phyloP scores from a whole-genome alignment of 2,888 invertebrate species.

The Sympetrum striolatum region DNA sequence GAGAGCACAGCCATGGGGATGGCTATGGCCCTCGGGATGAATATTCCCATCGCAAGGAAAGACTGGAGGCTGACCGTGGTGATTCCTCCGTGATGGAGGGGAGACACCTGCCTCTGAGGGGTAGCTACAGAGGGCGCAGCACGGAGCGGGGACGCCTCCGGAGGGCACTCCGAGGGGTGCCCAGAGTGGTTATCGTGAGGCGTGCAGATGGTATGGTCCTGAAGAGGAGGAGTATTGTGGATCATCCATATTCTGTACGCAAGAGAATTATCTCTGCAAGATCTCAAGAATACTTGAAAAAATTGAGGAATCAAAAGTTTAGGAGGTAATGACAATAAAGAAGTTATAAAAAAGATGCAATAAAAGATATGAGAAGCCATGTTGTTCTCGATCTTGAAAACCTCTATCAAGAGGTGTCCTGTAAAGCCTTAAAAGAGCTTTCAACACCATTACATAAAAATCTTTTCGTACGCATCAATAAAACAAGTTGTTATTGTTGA shows the following conservation, averaged over 20 bases:
- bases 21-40: slow-evolving; percentile 49
- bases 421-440: slow-evolving; percentile 26
- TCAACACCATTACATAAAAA: slow-evolving; percentile 5
- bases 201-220: slow-evolving; percentile 48
- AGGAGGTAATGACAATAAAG: slow-evolving; percentile 56
- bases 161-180: slow-evolving; percentile 46
- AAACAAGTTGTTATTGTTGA: background rate
- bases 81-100: slow-evolving; percentile 35
- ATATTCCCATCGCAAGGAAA: slow-evolving; percentile 49
- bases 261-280: slow-evolving; percentile 49
- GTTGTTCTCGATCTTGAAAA: slow-evolving; percentile 11
- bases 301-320: slow-evolving; percentile 59
- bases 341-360: slow-evolving; percentile 36
- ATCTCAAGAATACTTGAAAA: slow-evolving; percentile 52
- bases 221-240: slow-evolving; percentile 48
- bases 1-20: slow-evolving; percentile 46
- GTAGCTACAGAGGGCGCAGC: slow-evolving; percentile 49
- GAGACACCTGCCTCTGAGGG: slow-evolving; percentile 46
- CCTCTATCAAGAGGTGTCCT: slow-evolving; percentile 7
- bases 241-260: slow-evolving; percentile 48
- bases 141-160: slow-evolving; percentile 47
- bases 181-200: slow-evolving; percentile 48
- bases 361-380: slow-evolving; percentile 16
- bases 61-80: slow-evolving; percentile 45
- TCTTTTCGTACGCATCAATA: background rate